Percentiles rank a stretch among this genome's conserved stretches.
Conservation (phyloP, 2,797 vertebrate species). For the Anabas testudineus region DNA sequence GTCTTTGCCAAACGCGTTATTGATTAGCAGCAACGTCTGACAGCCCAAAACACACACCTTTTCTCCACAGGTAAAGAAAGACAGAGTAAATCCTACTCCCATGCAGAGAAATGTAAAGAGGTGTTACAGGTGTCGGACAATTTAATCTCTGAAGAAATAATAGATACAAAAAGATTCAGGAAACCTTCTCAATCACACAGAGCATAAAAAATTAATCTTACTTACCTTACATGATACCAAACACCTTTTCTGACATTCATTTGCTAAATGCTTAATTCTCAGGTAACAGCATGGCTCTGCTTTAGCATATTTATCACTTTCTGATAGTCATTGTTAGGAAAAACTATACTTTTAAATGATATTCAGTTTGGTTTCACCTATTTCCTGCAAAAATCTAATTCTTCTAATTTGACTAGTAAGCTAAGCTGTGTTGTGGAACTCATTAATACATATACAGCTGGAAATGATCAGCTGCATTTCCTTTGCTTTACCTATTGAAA, state of each 20-base stretch:
- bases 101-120: slow-evolving; percentile 54
- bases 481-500: too few species aligned
- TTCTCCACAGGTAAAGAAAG: slow-evolving; percentile 1
- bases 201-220: background rate
- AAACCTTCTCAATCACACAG: slow-evolving; percentile 1
- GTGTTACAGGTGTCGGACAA: slow-evolving; percentile 27
- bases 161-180: background rate
- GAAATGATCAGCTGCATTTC: too few species aligned
- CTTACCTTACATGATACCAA: slow-evolving; percentile 7
- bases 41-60: background rate
- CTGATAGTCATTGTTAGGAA: background rate
- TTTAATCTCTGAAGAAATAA: background rate
- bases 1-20: slow-evolving; percentile 32
- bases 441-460: too few species aligned
- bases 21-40: slow-evolving; percentile 44
- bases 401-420: too few species aligned
- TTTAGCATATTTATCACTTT: background rate
- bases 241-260: background rate
- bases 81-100: slow-evolving; percentile 35
- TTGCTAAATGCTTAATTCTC: background rate
- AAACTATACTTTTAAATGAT: background rate
- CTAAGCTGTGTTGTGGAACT: too few species aligned
- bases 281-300: background rate
- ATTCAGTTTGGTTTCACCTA: background rate
- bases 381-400: background rate